A percentile compares a stretch with the other conserved stretches of the same genome.
Evolutionary conservation across 2,888 invertebrate species (phyloP).

Genomic region (Vandiemenella viatica): DNA sequence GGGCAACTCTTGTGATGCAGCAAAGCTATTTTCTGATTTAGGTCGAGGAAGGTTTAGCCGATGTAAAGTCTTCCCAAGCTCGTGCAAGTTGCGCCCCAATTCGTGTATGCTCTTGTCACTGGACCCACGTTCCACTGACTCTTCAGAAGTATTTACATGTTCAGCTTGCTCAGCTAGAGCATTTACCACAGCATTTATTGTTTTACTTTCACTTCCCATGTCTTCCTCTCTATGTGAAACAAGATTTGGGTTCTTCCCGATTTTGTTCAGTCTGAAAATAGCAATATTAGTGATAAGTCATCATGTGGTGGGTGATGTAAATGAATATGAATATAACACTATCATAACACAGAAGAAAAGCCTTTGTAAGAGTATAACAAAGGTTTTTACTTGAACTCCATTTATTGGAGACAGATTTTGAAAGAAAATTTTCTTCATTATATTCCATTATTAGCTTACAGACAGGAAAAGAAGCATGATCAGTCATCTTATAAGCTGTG

Average conservation of each 20-base stretch:
- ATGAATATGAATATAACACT: no score
- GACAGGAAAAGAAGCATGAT: no score
- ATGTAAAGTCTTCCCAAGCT: constrained; percentile 32
- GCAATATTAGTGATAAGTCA: no score
- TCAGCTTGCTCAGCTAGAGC: constrained; percentile 83
- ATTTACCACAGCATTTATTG: constrained; percentile 85
- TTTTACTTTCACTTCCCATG: constrained; percentile 56
- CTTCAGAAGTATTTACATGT: constrained; percentile 63
- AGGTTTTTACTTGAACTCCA: no score
- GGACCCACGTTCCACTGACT: constrained; percentile 37
- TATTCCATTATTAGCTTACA: no score
- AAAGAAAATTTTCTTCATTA: no score
- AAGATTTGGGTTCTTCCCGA: constrained; percentile 92
- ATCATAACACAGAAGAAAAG: no score
- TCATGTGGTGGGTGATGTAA: no score
- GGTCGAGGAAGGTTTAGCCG: constrained; percentile 51
- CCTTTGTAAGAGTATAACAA: no score
- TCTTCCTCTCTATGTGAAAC: constrained; percentile 54
- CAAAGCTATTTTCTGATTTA: constrained; percentile 71
- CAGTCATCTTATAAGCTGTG: no score
- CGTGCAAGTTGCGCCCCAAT: constrained; percentile 49
- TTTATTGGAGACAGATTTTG: no score
- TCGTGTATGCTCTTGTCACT: constrained; percentile 29
- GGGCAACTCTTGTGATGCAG: constrained; percentile 37
- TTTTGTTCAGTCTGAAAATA: constrained; percentile 70